Conservation (phyloP, 2,888 invertebrate species). For the Dynastes tityus region DNA sequence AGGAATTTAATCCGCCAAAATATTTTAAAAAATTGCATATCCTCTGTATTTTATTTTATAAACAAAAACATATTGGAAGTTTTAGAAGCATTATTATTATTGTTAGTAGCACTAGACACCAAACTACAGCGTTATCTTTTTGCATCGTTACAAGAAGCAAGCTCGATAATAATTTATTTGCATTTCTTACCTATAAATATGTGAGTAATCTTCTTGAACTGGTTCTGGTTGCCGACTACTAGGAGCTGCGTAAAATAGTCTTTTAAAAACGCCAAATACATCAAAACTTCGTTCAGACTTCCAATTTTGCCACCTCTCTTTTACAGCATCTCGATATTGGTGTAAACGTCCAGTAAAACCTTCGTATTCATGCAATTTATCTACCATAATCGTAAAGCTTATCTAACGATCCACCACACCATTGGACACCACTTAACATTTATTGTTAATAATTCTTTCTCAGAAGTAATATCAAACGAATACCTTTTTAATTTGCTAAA, state of each 20-base stretch:
- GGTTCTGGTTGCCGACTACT: conserved; percentile 64
- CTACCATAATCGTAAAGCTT: conserved; percentile 74
- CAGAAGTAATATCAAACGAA: background rate
- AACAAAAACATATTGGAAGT: too few species aligned
- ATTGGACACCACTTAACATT: conserved; percentile 5
- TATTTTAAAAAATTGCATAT: too few species aligned
- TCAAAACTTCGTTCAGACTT: conserved; percentile 76
- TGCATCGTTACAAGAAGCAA: too few species aligned
- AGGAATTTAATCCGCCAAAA: too few species aligned
- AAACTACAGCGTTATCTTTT: too few species aligned
- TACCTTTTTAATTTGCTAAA: too few species aligned
- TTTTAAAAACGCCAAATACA: conserved; percentile 72
- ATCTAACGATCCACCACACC: conserved; percentile 22
- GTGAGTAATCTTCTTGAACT: conserved; percentile 74
- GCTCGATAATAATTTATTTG: too few species aligned
- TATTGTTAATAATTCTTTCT: background rate
- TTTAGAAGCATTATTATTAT: too few species aligned
- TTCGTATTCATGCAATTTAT: conserved; percentile 87
- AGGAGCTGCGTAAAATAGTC: conserved; percentile 63
- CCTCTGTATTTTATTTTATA: too few species aligned
- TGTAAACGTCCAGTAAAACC: conserved; percentile 83
- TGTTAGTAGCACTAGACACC: too few species aligned
- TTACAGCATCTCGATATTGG: conserved; percentile 77
- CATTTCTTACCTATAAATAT: conserved; percentile 77
- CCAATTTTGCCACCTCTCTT: conserved; percentile 77